Percentiles rank a stretch among this genome's conserved stretches.
Conservation (phyloP, 2,797 vertebrate genomes). For the Paedocypris micromegethes region DNA sequence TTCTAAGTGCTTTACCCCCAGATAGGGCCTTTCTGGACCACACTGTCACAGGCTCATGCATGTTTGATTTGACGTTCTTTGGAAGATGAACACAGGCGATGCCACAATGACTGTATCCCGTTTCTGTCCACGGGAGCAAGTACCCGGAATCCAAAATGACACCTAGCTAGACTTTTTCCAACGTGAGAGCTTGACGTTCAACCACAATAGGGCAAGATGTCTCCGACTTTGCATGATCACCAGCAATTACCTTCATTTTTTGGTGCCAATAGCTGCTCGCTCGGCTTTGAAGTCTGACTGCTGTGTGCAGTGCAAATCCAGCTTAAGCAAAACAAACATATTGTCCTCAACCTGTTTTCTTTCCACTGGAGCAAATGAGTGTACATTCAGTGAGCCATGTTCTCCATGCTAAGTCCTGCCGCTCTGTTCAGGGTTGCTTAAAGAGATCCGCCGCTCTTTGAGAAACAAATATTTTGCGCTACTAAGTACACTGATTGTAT, state of each 20-base stretch:
- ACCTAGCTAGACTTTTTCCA: constrained; percentile 59
- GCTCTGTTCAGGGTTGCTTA: constrained; percentile 38
- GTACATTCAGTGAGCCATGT: constrained; percentile 41
- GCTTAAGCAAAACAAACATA: constrained; percentile 75
- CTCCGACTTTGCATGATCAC: constrained; percentile 66
- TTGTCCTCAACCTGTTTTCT: constrained; percentile 57
- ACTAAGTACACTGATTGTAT: constrained; percentile 26
- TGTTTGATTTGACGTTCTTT: constrained; percentile 72
- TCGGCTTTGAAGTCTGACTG: constrained; percentile 59
- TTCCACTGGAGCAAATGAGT: constrained; percentile 45
- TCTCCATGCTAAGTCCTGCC: constrained; percentile 39
- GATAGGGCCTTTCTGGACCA: constrained; percentile 55
- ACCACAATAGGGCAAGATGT: constrained; percentile 69
- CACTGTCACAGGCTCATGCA: constrained; percentile 64
- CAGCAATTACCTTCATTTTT: constrained; percentile 65
- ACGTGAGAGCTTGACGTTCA: constrained; percentile 57
- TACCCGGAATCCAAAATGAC: constrained; percentile 71
- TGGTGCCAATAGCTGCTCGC: constrained; percentile 59
- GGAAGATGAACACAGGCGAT: constrained; percentile 63
- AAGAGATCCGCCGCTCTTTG: constrained; percentile 36
- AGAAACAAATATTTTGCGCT: constrained; percentile 31
- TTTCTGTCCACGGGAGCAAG: constrained; percentile 55
- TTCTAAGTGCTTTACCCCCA: constrained; percentile 47
- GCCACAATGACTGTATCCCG: constrained; percentile 65
- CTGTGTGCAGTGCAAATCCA: constrained; percentile 71